phyloP scores from a whole-genome alignment of 2,113 vertebrate genomes.

The Poecilia latipinna region DNA sequence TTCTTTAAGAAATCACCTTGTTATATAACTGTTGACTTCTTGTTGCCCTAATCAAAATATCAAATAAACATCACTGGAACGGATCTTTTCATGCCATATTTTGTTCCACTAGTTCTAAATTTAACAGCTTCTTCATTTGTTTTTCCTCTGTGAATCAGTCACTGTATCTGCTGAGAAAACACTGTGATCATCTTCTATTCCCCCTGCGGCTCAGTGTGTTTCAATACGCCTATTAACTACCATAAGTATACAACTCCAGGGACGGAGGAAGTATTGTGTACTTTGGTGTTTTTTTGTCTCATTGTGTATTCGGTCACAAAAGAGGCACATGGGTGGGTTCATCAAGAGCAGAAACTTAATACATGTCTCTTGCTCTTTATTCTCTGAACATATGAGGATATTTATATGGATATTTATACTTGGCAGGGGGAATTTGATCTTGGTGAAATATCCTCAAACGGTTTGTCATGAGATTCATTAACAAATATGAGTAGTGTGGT shows the following conservation, averaged over 20 bases:
- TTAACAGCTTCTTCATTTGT: conserved; percentile 5
- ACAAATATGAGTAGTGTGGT: no score
- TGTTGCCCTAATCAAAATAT: neutral
- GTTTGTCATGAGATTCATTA: no score
- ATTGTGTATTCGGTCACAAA: conserved; percentile 12
- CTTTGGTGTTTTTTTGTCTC: conserved; percentile 26
- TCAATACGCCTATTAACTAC: conserved; percentile 33
- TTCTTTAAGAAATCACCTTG: neutral
- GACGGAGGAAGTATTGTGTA: conserved; percentile 47
- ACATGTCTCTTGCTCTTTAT: neutral
- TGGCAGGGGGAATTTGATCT: neutral
- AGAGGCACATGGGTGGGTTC: conserved; percentile 19
- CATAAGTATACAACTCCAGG: neutral
- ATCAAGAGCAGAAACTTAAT: conserved; percentile 28
- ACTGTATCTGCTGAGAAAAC: conserved; percentile 53
- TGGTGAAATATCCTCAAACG: neutral
- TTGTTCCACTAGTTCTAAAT: neutral
- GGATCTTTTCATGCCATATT: neutral
- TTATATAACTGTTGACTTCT: neutral
- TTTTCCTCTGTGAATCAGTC: conserved; percentile 12
- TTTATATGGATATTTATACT: neutral
- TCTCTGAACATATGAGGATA: neutral
- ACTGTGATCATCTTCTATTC: neutral
- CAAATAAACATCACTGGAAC: neutral
- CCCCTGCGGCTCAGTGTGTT: conserved; percentile 5